Evolutionary conservation across 2,888 invertebrate genomes (phyloP).

Genomic region (Argynnis bischoffii): DNA sequence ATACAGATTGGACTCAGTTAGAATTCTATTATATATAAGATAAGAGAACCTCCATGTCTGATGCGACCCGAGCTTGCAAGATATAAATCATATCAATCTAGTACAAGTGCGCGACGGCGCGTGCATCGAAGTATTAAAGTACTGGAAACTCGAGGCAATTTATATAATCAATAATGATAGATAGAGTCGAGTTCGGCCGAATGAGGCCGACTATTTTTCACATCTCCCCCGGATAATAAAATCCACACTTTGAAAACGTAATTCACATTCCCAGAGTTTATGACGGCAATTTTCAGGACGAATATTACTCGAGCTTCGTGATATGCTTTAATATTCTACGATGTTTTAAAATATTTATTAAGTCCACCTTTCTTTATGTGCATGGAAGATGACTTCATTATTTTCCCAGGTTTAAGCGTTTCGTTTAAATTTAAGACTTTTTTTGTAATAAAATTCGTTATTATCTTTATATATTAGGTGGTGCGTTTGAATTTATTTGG

Average conservation of each 20-base stretch:
- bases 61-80: constrained; percentile 16
- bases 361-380: constrained; percentile 56
- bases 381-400: constrained; percentile 37
- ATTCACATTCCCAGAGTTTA: constrained; percentile 72
- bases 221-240: constrained; percentile 69
- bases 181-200: constrained; percentile 55
- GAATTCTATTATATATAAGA: no score
- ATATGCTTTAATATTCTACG: constrained; percentile 74
- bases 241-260: constrained; percentile 73
- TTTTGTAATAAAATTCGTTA: constrained; percentile 19
- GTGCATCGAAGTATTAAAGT: constrained; percentile 42
- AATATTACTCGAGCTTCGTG: constrained; percentile 68
- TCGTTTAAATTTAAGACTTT: constrained; percentile 6
- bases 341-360: constrained; percentile 78
- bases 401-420: constrained; percentile 19
- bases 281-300: constrained; percentile 70
- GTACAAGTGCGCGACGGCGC: constrained; percentile 44
- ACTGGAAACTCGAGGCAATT: constrained; percentile 70
- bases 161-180: constrained; percentile 79
- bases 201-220: constrained; percentile 58
- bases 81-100: constrained; percentile 50
- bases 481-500: neutral
- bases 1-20: no score
- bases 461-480: constrained; percentile 23
- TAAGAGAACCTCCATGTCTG: no score